Conservation (phyloP, 2,113 vertebrate species). For the Eublepharis macularius region DNA sequence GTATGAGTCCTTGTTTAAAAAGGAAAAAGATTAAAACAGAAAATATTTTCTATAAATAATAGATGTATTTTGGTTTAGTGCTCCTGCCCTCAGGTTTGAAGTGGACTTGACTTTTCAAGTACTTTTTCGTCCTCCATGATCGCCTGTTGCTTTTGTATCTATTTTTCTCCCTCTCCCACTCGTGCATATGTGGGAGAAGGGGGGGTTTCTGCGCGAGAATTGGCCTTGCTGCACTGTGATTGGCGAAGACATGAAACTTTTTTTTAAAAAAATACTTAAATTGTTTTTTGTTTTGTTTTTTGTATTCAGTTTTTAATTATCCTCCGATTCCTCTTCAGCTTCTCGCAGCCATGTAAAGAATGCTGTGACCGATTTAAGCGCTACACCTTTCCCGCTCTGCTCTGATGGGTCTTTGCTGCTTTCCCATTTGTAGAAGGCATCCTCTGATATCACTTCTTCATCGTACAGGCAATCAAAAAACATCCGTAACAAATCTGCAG, state of each 20-base stretch:
- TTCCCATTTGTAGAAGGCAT: slow-evolving; percentile 98
- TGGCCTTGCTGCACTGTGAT: slow-evolving; percentile 85
- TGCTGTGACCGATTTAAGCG: slow-evolving; percentile 93
- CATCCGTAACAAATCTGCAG: slow-evolving; percentile 93
- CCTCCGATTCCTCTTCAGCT: slow-evolving; percentile 97
- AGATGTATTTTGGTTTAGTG: slow-evolving; percentile 91
- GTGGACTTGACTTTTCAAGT: slow-evolving; percentile 74
- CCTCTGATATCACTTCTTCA: slow-evolving; percentile 97
- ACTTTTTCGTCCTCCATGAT: slow-evolving; percentile 85
- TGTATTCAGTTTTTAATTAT: slow-evolving; percentile 88
- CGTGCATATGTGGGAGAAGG: slow-evolving; percentile 72
- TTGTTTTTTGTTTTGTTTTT: slow-evolving; percentile 67
- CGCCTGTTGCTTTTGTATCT: slow-evolving; percentile 69
- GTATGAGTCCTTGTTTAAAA: slow-evolving; percentile 92
- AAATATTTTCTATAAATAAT: slow-evolving; percentile 98
- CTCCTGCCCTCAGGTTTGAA: slow-evolving; percentile 82
- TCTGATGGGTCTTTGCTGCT: slow-evolving; percentile 94
- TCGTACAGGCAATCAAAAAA: slow-evolving; percentile 99
- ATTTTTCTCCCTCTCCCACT: slow-evolving; percentile 70
- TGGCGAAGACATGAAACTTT: slow-evolving; percentile 81
- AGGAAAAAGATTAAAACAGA: slow-evolving; percentile 92
- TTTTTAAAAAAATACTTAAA: slow-evolving; percentile 86
- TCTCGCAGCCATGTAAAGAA: slow-evolving; percentile 99
- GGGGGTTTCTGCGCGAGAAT: slow-evolving; percentile 78
- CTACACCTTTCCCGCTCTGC: slow-evolving; percentile 93